A percentile compares a stretch with the other conserved stretches of the same genome.
Conservation (phyloP, 2,797 vertebrate species). For the Crypturellus tataupa region DNA sequence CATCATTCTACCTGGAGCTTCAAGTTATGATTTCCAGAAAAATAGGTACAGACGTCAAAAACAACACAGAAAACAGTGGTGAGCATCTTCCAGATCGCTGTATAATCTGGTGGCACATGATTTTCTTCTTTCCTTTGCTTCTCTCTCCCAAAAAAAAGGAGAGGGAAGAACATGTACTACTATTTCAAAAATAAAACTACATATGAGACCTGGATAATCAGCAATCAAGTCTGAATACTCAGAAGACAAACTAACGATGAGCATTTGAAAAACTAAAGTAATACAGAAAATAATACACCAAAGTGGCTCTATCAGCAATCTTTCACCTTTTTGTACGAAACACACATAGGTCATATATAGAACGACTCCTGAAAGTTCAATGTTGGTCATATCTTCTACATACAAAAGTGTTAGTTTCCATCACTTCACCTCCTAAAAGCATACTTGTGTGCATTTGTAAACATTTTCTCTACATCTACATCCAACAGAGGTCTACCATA, state of each 20-base stretch:
- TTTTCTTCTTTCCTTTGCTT: background rate
- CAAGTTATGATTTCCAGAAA: background rate
- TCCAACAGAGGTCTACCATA: background rate
- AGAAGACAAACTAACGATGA: background rate
- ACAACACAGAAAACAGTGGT: background rate
- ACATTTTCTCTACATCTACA: background rate
- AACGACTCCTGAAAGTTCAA: background rate
- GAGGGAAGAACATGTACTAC: background rate
- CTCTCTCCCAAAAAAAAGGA: background rate
- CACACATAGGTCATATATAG: background rate
- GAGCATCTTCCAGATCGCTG: background rate
- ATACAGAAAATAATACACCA: background rate
- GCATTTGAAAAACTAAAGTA: rapidly evolving
- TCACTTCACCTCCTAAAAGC: background rate
- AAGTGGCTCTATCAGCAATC: background rate
- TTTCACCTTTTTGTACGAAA: background rate
- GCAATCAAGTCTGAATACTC: background rate
- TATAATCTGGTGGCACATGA: background rate
- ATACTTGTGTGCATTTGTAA: rapidly evolving
- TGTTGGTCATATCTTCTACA: rapidly evolving
- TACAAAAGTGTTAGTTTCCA: background rate
- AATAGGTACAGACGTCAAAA: background rate
- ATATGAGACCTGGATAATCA: background rate
- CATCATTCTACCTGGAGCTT: background rate
- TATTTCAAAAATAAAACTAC: background rate